phyloP scores from a whole-genome alignment of 2,888 invertebrate genomes.

The Deladenus siricidicola region DNA sequence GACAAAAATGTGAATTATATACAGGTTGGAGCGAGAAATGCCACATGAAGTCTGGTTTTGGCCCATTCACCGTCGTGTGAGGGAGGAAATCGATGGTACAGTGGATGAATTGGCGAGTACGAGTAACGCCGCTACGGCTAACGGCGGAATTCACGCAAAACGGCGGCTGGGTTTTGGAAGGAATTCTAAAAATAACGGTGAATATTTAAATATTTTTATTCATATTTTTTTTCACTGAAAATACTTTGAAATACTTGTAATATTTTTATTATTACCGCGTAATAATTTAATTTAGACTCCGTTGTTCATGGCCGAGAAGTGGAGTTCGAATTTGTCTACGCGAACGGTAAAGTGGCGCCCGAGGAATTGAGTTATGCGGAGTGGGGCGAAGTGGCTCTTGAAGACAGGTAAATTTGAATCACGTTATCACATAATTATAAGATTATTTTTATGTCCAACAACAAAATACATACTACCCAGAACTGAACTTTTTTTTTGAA shows the following conservation, averaged over 20 bases:
- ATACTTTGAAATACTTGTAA: no score
- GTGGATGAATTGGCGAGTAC: background rate
- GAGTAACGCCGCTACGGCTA: background rate
- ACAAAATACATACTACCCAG: no score
- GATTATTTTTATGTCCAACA: no score
- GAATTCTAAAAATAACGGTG: no score
- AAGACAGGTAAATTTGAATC: constrained; percentile 20
- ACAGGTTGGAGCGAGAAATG: constrained; percentile 22
- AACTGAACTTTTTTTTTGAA: no score
- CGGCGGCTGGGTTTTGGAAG: background rate
- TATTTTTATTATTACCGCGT: no score
- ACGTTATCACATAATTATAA: background rate
- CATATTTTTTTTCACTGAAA: no score
- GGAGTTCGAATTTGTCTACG: constrained; percentile 26
- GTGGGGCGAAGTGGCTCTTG: constrained; percentile 27
- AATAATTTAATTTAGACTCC: no score
- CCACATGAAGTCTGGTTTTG: constrained; percentile 26
- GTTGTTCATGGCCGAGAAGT: no score
- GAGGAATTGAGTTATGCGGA: constrained; percentile 27
- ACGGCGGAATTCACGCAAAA: background rate
- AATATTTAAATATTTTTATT: no score
- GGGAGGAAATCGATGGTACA: constrained; percentile 6
- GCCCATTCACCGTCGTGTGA: constrained; percentile 27
- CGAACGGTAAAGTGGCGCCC: constrained; percentile 36
- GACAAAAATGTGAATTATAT: no score